These are phyloP conservation scores for Neomorphus geoffroyi DNA, from an alignment of 2,797 vertebrate genomes.

Conservation along the genomic window DNA sequence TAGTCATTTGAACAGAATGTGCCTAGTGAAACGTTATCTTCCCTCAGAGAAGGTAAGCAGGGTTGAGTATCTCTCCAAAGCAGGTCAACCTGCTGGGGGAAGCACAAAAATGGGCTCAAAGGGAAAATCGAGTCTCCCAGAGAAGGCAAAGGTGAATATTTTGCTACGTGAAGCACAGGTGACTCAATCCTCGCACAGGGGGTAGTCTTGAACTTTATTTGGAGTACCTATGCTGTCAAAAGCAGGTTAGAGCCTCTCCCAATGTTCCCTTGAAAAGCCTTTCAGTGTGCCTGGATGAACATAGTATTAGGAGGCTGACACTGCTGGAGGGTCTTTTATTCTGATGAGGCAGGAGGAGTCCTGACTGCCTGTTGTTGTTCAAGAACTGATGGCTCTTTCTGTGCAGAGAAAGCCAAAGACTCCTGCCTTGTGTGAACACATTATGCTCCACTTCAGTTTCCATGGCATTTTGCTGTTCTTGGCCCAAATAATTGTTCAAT, in stretches of 20 bases:
- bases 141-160: not conserved
- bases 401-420: not conserved
- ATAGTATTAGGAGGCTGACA: not conserved
- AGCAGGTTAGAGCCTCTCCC: not conserved
- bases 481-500: conserved; percentile 2
- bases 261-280: not conserved
- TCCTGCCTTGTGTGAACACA: not conserved
- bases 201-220: not conserved
- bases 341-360: not conserved
- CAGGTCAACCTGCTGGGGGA: not conserved
- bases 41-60: not conserved
- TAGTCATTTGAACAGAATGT: not conserved
- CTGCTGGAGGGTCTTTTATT: conserved; percentile 3
- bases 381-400: not conserved
- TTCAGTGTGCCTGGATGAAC: not conserved
- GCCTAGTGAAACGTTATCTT: not conserved
- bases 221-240: not conserved
- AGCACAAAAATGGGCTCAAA: not conserved
- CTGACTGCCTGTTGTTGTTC: conserved; percentile 4
- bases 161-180: not conserved
- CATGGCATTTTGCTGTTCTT: conserved; percentile 13
- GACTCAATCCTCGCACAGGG: not conserved
- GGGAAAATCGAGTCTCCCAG: not conserved
- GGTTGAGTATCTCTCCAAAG: not conserved
- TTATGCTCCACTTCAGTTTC: conserved; percentile 2